Base-by-base conservation (phyloP, 2,113 vertebrate genomes). In the Patagioenas fasciata region DNA sequence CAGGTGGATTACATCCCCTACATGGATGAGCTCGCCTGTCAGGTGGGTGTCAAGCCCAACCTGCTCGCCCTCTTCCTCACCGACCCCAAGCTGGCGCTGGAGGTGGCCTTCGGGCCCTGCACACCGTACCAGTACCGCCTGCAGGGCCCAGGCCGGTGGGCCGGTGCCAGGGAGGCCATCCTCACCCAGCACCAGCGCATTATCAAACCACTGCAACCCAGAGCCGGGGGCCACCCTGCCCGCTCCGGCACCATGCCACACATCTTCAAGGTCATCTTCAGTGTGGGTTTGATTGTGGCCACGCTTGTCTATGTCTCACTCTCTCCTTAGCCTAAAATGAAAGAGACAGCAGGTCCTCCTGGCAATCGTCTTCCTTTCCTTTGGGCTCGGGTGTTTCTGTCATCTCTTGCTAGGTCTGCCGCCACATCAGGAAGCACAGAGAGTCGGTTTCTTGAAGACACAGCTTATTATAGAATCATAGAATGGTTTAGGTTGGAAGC, bases 71-170 rank as follows among this genome's bases (percentile, higher is more conserved):
- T 98, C 71, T 85, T 99, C 88, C 93, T 99, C 89, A 98, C 96
- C 0, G 98, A 99, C 79, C 98, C 98, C 77, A 96, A 51, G 62
- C 82, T 99, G 82, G 98, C 97, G 0, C 19, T 96, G 57, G 98
- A 97, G 17, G 44, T 99, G 80, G 5, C 96, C 34, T 94, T 99
- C 0, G 99, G 98, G 13, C 98, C 98, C 24, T 95, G 96, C 92
- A 98, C 98, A 0, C 98, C 99, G 0, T 99, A 98, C 96, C 99
- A 99, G 97, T 99, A 98, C 95, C 98, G 98, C 21, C 96, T 99
- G 53, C 85, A 38, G 25, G 98, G 98, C 10, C 98, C 98, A 1
- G 98, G 98, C 2, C 87, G 94, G 24, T 99, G 98, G 99, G 87
- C 86, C 0, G 98, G 98, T 0, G 98, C 98, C 56, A 97, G 97